Percentiles rank a stretch among this genome's conserved stretches.
These are phyloP conservation scores for Spicauda simplicius DNA, from an alignment of 2,888 invertebrate species.

Conservation along the genomic window DNA sequence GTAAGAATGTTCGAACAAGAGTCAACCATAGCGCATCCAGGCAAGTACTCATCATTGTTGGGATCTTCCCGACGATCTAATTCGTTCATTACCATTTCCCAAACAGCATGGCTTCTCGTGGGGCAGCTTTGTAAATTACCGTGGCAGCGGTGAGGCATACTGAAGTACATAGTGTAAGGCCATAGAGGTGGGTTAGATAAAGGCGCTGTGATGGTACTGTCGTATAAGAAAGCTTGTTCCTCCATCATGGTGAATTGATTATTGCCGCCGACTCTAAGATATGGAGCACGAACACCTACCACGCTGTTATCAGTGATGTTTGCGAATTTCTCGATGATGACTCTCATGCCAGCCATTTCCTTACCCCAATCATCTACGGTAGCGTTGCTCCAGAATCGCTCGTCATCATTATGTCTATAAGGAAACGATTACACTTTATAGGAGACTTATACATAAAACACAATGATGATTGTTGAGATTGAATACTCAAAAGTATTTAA, in stretches of 20 bases:
- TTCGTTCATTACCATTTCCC: constrained; percentile 99
- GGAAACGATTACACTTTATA: constrained; percentile 46
- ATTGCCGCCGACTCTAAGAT: constrained; percentile 96
- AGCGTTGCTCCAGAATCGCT: constrained; percentile 96
- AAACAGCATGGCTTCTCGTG: constrained; percentile 96
- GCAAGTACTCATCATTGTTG: constrained; percentile 93
- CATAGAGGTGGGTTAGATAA: constrained; percentile 96
- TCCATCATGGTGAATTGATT: constrained; percentile 99
- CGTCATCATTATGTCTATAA: constrained; percentile 93
- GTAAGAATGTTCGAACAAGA: constrained; percentile 96
- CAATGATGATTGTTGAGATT: neutral
- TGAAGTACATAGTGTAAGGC: constrained; percentile 99
- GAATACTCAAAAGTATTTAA: neutral
- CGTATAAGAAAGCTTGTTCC: constrained; percentile 97
- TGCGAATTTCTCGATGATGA: constrained; percentile 94
- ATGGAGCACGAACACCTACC: constrained; percentile 95
- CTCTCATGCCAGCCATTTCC: constrained; percentile 97
- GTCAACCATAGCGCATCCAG: constrained; percentile 97
- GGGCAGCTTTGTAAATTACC: constrained; percentile 96
- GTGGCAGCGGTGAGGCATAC: constrained; percentile 97
- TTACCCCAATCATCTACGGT: constrained; percentile 97
- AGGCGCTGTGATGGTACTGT: constrained; percentile 97
- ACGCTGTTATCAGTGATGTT: constrained; percentile 96
- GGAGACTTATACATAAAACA: neutral
- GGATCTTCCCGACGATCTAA: constrained; percentile 96